Conservation (phyloP, 2,888 invertebrate genomes). For the Catocala fraxini region DNA sequence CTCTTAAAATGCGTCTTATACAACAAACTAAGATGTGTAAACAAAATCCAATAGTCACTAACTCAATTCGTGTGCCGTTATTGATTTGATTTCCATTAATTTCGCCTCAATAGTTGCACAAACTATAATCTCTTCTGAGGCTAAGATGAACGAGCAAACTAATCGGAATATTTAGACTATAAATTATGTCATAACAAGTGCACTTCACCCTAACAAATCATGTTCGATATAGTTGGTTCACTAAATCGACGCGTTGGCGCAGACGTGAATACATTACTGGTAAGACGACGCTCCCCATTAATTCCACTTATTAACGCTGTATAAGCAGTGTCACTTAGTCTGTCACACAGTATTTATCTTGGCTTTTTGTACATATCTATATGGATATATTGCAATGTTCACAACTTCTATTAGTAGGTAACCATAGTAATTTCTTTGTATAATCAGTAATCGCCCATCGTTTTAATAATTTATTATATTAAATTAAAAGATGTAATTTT, state of each 20-base stretch:
- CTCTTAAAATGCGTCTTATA: too few species aligned
- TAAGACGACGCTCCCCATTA: conserved; percentile 32
- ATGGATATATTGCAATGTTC: too few species aligned
- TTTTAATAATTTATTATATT: too few species aligned
- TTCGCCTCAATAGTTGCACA: neutral
- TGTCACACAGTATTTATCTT: neutral
- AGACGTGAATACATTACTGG: conserved; percentile 37
- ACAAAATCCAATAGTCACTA: too few species aligned
- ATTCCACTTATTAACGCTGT: conserved; percentile 28
- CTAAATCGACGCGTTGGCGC: conserved; percentile 22
- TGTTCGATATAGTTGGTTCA: conserved; percentile 12
- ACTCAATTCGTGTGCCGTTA: neutral
- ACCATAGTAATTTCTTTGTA: too few species aligned
- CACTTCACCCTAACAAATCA: conserved; percentile 10
- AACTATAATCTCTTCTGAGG: neutral
- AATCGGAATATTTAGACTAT: neutral
- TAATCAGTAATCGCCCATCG: too few species aligned
- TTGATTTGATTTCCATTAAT: neutral
- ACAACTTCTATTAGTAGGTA: too few species aligned
- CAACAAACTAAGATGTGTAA: too few species aligned
- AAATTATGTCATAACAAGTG: neutral
- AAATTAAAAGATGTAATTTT: too few species aligned
- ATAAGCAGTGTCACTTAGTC: conserved; percentile 10
- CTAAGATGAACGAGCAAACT: neutral
- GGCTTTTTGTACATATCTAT: neutral